Base-by-base conservation (phyloP, 30 jellyfish, hydroid and myxozoan genomes). In the Aurelia sp. region DNA sequence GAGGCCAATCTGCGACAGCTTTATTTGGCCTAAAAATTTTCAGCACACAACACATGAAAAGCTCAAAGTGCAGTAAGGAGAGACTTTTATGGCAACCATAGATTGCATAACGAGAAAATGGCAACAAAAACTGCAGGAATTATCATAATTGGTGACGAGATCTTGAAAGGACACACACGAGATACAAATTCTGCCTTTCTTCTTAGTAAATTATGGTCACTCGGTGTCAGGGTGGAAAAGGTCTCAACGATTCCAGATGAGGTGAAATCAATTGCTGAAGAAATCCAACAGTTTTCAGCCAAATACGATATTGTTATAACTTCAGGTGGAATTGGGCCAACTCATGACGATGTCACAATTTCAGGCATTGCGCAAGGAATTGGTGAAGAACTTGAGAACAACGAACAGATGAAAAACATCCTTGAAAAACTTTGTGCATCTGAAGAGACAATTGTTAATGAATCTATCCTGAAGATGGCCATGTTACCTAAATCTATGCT, bases 261-360 rank as follows among this genome's bases (percentile, higher is more conserved):
- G 21, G 91, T 78, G 52, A 85, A 95, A 4, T 78, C 52, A 19
- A 95, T 95, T 21, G 92, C 96, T 12, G 72, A 74, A 4, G 91
- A 79, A 61, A 90, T 95, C 8, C 44, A 55, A 21, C 58, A 59
- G 22, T 95, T 95, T 67, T 90, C 99, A 8, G 20, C 69, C 4
- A 67, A 67, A 22, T 90, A 90, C 72, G 48, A 88, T 51, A 17
- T 84, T 63, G 97, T 95, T 27, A 51, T 95, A 8, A 78, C 97
- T 1, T 69, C 96, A 15, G 99, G 99, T 38, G 99, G 99, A 27
- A 86, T 95, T 8, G 99, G 99, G n/a, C 98, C 98, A 40, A 95
- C 99, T 2, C 99, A 95, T 53, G 99, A 95, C 73, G 99, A 95
- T 61, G 95, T 90, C 17, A 95, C 99, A 62, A 57, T 84, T 51